phyloP scores from a whole-genome alignment of 2,113 vertebrate species.

The Candoia aspera region DNA sequence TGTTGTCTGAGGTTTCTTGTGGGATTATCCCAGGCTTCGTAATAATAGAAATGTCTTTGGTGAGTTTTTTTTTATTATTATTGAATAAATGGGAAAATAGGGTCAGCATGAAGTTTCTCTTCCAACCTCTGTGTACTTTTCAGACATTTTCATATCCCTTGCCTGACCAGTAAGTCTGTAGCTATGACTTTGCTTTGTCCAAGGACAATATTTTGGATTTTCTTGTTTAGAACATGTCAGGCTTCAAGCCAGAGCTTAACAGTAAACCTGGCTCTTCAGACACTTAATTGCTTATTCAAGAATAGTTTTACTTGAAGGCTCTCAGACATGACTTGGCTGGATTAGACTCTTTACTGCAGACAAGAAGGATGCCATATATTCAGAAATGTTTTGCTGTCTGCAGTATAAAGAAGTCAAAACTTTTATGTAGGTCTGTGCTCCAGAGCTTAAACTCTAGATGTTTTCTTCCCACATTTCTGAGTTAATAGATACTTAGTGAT shows the following conservation, averaged over 20 bases:
- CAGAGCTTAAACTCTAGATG: neutral
- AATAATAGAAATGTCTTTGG: neutral
- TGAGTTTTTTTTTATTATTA: neutral
- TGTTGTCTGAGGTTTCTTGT: neutral
- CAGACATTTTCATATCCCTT: neutral
- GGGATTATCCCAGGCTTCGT: neutral
- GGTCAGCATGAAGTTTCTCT: neutral
- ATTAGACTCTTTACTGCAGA: neutral
- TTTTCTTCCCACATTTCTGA: neutral
- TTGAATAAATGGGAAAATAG: neutral
- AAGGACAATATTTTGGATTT: neutral
- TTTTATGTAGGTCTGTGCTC: neutral
- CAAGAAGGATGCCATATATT: neutral
- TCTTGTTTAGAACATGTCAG: neutral
- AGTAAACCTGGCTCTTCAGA: slow-evolving; percentile 1
- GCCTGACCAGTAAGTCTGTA: neutral
- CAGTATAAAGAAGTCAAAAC: neutral
- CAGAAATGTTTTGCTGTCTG: neutral
- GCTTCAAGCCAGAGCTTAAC: neutral
- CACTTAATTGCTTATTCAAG: neutral
- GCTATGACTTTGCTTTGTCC: neutral
- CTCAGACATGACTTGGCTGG: neutral
- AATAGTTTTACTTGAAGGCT: neutral
- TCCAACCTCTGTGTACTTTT: neutral
- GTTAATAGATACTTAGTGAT: neutral